Evolutionary conservation across 1,140 invertebrate genomes (phyloP), one percentile per base, ranked within the genome.

Genomic region (Drosophila neocordata): DNA sequence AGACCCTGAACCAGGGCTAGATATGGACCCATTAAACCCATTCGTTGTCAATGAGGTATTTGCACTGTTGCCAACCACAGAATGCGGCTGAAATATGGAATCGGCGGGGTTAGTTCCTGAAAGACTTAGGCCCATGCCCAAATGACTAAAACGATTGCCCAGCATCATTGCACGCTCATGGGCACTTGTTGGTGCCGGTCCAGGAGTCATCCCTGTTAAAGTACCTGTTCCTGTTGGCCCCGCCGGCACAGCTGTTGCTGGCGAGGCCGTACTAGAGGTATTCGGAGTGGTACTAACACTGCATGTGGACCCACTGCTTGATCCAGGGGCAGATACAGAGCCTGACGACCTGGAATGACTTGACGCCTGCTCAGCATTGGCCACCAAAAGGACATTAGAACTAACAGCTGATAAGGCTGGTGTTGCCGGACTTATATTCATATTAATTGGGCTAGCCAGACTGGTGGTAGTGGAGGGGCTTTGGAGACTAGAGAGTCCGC

Each of bases 401-500:
- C 13, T 64, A 13, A 53, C 51, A 57, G 81, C 11, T 38, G 65
- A 61, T 27, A 65, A 15, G 20, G 38, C 44, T 7, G 89, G 77
- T 7, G 79, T 83, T 38, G 81, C 66, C 44, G 90, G 94, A 76
- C 92, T 93, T 31, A 67, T 72, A 55, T 94, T 91, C 57, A 94
- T 93, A 68, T 94, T 93, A 1, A 94, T 94, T 7, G 95, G 95
- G 81, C 94, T 95, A 37, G 95, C 94, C 41, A 96, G 90, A 73
- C 94, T 95, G 4, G 93, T 93, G 7, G 82, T 95, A n/a, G 81
- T 85, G 31, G 93, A 94, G 20, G 96, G 96, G 72, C 95, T 96
- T 38, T 96, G 96, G 5, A 97, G 93, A 83, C 95, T 96, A 59
- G 96, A 96, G 38, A 97, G 93, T 4, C 94, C 96, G 60, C 95